Base-by-base conservation (phyloP, 2,797 vertebrate species). In the Oryzias sinensis region DNA sequence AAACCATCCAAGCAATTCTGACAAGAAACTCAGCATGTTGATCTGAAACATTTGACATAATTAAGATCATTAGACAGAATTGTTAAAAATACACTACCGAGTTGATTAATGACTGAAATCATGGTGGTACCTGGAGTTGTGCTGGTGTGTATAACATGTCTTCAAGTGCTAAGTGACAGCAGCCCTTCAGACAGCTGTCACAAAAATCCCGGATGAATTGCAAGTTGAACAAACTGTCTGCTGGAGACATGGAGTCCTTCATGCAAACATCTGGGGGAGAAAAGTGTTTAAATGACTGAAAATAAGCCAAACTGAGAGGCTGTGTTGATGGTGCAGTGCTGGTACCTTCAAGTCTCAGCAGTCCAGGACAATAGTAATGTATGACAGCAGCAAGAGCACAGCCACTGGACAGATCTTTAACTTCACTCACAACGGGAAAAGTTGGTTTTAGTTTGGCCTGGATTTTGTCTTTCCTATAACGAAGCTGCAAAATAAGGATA, bases 391-490 rank as follows among this genome's bases (percentile, higher is more conserved):
- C 94, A 67, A 97, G 65, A 4, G 94, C 95, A 6, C 93, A 95
- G 14, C 95, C 95, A 41, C 77, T 95, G 47, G 93, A 93, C 59
- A 97, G 87, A 79, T 97, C 94, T 85, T 93, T 93, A 59, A 96
- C 79, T 70, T 90, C 88, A 14, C 90, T 92, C 74, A 97, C 93
- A 0, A 81, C 74, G 0, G 94, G 93, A 76, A 97, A 96, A 52
- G 90, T 76, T 11, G 94, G 94, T 5, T 92, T 93, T n/a, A 94
- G 88, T 68, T 90, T 93, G 70, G 93, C 92, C 62, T 91, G 87
- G 1, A 88, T 89, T 49, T 95, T 95, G 74, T 97, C 95, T 80
- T 96, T 97, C 65, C 94, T 93, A 85, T 97, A 97, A 27, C 95
- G 94, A 55, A 95, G 93, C 95, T 97, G 85, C 27, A 61, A 63